Conservation (phyloP, 2,797 vertebrate genomes). For the Hoplostethus atlanticus region DNA sequence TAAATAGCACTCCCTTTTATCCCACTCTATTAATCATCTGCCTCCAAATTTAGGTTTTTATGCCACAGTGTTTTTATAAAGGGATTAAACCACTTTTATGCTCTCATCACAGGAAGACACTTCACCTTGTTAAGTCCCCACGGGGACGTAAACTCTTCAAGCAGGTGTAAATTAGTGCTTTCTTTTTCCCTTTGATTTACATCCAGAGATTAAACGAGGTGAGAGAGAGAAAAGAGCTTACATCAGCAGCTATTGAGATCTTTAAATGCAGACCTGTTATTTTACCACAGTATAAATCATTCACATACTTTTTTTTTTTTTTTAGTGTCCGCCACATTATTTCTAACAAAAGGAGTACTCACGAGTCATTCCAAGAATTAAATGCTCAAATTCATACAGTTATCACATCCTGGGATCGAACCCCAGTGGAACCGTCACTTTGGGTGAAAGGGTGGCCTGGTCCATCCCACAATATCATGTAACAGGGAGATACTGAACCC, state of each 20-base stretch:
- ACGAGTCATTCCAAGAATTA: neutral
- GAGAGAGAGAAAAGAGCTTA: slow-evolving; percentile 50
- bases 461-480: too few species aligned
- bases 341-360: slow-evolving; percentile 28
- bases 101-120: slow-evolving; percentile 71
- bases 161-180: slow-evolving; percentile 75
- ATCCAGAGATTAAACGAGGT: slow-evolving; percentile 67
- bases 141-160: slow-evolving; percentile 72
- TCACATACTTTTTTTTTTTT: slow-evolving; percentile 39
- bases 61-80: slow-evolving; percentile 72
- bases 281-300: slow-evolving; percentile 54
- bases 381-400: neutral
- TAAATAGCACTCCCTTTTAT: slow-evolving; percentile 44
- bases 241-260: slow-evolving; percentile 63
- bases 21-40: slow-evolving; percentile 73
- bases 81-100: slow-evolving; percentile 72
- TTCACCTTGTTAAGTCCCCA: slow-evolving; percentile 72
- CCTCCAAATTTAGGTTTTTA: slow-evolving; percentile 69
- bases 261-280: slow-evolving; percentile 61
- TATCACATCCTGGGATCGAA: neutral
- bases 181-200: slow-evolving; percentile 76
- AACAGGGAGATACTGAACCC: too few species aligned
- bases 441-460: neutral
- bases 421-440: too few species aligned
- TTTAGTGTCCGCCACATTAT: slow-evolving; percentile 32